Percentiles rank a stretch among this genome's conserved stretches.
Conservation (phyloP, 1,140 invertebrate species). For the Nasonia giraulti region DNA sequence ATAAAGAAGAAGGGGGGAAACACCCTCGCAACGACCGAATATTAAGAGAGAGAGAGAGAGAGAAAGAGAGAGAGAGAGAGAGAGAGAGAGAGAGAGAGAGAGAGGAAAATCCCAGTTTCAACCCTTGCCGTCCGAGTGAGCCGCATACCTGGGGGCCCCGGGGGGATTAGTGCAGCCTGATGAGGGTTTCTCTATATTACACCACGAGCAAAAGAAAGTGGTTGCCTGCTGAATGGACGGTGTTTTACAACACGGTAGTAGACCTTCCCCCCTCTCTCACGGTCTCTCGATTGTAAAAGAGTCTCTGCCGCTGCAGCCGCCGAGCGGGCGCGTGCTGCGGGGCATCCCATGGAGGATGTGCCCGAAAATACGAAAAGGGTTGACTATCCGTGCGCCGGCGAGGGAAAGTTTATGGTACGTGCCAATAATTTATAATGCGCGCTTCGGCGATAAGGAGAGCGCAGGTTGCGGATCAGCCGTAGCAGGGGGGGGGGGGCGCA, state of each 20-base stretch:
- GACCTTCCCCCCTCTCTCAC: constrained; percentile 54
- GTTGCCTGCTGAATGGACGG: constrained; percentile 62
- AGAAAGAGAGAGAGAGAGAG: constrained; percentile 9
- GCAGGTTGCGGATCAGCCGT: too few species aligned
- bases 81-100: constrained; percentile 14
- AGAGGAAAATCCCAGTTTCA: constrained; percentile 29
- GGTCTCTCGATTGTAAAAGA: constrained; percentile 12
- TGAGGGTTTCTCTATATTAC: constrained; percentile 57
- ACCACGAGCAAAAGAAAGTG: constrained; percentile 60
- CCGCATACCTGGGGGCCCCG: constrained; percentile 45
- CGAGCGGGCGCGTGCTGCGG: background rate
- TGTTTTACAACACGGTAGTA: constrained; percentile 65
- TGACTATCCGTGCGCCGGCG: too few species aligned
- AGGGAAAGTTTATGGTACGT: too few species aligned
- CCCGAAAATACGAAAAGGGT: too few species aligned
- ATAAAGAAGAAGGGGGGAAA: background rate
- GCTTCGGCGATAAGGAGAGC: too few species aligned
- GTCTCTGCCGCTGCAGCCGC: background rate
- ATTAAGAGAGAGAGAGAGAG: constrained; percentile 41
- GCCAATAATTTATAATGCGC: too few species aligned
- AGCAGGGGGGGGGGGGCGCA: too few species aligned
- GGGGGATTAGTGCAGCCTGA: constrained; percentile 56
- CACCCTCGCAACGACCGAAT: constrained; percentile 5
- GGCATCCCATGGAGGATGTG: too few species aligned
- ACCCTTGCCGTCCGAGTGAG: constrained; percentile 20